phyloP scores from a whole-genome alignment of 1,140 invertebrate species.

The Leptinotarsa undecemlineata region DNA sequence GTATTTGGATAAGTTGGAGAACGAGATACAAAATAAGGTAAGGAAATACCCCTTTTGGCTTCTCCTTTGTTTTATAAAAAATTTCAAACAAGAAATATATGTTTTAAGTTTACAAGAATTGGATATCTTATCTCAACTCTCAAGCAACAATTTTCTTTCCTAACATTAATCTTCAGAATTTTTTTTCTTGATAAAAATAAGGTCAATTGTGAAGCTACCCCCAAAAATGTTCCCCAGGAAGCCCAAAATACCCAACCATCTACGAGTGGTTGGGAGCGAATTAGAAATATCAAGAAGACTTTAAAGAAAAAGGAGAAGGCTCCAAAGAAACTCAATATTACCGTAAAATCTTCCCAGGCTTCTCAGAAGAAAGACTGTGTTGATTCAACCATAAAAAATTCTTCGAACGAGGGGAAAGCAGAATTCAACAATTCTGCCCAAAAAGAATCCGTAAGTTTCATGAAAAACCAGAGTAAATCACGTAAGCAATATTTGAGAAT shows the following conservation, averaged over 20 bases:
- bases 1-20: constrained; percentile 40
- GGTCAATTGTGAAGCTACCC: background rate
- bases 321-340: constrained; percentile 33
- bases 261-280: constrained; percentile 38
- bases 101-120: too few relatives aligned
- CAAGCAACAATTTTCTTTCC: too few relatives aligned
- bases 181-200: too few relatives aligned
- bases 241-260: background rate
- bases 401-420: background rate
- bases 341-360: constrained; percentile 14
- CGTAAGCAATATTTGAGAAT: background rate
- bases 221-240: constrained; percentile 10
- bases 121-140: too few relatives aligned
- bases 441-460: background rate
- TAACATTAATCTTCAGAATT: too few relatives aligned
- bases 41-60: background rate
- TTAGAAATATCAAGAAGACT: constrained; percentile 35
- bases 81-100: constrained; percentile 6
- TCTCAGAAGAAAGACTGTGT: background rate
- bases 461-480: background rate
- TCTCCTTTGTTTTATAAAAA: background rate
- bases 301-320: constrained; percentile 30
- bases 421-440: background rate
- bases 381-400: background rate
- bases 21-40: constrained; percentile 11